These are phyloP conservation scores for Psettodes erumei DNA, from an alignment of 2,113 vertebrate species.

Conservation along the genomic window DNA sequence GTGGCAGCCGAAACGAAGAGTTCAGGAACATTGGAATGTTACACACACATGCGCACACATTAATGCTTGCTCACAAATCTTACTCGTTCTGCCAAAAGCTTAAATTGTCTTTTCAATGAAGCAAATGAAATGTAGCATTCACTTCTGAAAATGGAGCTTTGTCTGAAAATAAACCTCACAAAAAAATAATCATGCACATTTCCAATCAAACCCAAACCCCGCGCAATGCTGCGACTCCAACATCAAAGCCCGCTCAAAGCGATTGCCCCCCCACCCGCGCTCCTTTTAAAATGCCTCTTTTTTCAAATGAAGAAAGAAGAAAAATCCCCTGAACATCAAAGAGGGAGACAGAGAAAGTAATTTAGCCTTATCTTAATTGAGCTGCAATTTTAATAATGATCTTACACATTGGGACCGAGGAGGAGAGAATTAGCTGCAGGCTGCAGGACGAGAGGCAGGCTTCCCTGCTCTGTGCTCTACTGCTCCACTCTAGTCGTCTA, in stretches of 20 bases:
- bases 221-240: slow-evolving; percentile 50
- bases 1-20: slow-evolving; percentile 48
- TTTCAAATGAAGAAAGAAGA: slow-evolving; percentile 71
- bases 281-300: slow-evolving; percentile 66
- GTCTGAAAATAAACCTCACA: slow-evolving; percentile 57
- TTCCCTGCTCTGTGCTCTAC: slow-evolving; percentile 39
- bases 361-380: slow-evolving; percentile 87
- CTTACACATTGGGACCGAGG: slow-evolving; percentile 85
- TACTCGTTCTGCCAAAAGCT: slow-evolving; percentile 36
- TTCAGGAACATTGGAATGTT: slow-evolving; percentile 53
- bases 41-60: background rate
- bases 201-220: slow-evolving; percentile 62
- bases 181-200: slow-evolving; percentile 59
- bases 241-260: slow-evolving; percentile 72
- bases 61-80: slow-evolving; percentile 31
- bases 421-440: slow-evolving; percentile 67
- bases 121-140: slow-evolving; percentile 69
- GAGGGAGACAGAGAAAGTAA: slow-evolving; percentile 83
- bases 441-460: slow-evolving; percentile 51
- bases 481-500: slow-evolving; percentile 48
- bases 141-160: slow-evolving; percentile 61
- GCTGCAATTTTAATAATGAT: slow-evolving; percentile 86
- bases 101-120: slow-evolving; percentile 51
- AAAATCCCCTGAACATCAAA: slow-evolving; percentile 84
- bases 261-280: slow-evolving; percentile 46